phyloP scores from a whole-genome alignment of 2,888 invertebrate genomes.

The Apoderus coryli region DNA sequence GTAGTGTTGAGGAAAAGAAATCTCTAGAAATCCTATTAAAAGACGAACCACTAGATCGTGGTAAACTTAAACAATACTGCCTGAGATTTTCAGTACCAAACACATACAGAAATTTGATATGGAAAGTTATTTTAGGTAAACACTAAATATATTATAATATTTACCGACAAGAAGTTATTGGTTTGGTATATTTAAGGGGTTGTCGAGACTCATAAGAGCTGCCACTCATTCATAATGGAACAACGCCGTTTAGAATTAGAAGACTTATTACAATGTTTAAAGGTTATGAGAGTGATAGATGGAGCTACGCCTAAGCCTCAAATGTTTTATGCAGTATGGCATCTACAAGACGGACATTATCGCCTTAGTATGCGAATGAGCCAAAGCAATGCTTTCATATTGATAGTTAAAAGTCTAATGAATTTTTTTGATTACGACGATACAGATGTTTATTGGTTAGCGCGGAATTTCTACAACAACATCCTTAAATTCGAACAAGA shows the following conservation, averaged over 20 bases:
- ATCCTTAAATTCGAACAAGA: conserved; percentile 52
- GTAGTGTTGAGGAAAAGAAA: conserved; percentile 81
- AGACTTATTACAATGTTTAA: conserved; percentile 56
- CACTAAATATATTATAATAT: no score
- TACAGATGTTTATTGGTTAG: conserved; percentile 71
- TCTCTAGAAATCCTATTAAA: conserved; percentile 78
- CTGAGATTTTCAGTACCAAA: conserved; percentile 71
- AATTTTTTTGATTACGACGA: conserved; percentile 61
- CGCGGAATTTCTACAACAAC: conserved; percentile 58
- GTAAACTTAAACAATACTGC: conserved; percentile 73
- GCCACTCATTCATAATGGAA: conserved; percentile 57
- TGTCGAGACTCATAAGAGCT: conserved; percentile 60
- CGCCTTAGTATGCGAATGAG: conserved; percentile 24
- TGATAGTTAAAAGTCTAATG: conserved; percentile 51
- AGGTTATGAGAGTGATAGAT: conserved; percentile 50
- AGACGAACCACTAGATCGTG: conserved; percentile 65
- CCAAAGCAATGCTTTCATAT: conserved; percentile 28
- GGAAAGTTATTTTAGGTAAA: conserved; percentile 71
- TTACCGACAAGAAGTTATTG: no score
- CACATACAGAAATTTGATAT: conserved; percentile 63
- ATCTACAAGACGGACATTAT: conserved; percentile 57
- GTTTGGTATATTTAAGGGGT: conserved; percentile 46
- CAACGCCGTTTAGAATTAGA: conserved; percentile 63
- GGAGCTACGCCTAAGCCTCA: conserved; percentile 48
- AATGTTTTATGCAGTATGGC: conserved; percentile 66